Evolutionary conservation across 2,888 invertebrate species (phyloP).

Genomic region (Melanostoma scalare): DNA sequence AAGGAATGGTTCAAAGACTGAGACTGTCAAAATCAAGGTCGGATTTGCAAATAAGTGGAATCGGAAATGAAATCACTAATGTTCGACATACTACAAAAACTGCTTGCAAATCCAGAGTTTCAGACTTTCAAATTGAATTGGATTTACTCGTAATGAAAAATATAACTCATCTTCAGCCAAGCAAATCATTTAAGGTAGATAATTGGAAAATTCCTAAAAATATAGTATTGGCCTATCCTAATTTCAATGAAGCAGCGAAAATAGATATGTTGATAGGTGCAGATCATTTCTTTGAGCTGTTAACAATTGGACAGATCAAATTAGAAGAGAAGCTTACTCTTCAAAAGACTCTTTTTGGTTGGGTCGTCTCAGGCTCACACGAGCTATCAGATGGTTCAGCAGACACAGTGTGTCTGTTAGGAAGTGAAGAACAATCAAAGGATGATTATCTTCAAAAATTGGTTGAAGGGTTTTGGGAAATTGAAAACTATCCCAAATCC

Average conservation of each 20-base stretch:
- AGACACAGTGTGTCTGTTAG: background rate
- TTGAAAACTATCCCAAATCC: constrained; percentile 3
- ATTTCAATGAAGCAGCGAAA: constrained; percentile 53
- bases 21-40: background rate
- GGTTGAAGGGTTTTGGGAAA: constrained; percentile 28
- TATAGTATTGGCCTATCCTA: constrained; percentile 59
- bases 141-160: constrained; percentile 1
- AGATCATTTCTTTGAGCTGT: constrained; percentile 54
- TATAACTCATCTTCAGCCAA: no score
- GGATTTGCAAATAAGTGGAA: background rate
- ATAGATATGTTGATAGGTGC: constrained; percentile 68
- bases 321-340: constrained; percentile 54
- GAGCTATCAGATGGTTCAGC: constrained; percentile 2
- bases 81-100: constrained; percentile 12
- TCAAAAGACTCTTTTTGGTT: constrained; percentile 71
- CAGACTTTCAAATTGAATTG: background rate
- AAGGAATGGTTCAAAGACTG: constrained; percentile 15
- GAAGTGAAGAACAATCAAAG: background rate
- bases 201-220: constrained; percentile 64
- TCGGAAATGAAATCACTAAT: constrained; percentile 14
- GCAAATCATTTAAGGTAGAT: constrained; percentile 27
- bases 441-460: constrained; percentile 7
- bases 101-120: background rate
- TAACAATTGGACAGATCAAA: constrained; percentile 66
- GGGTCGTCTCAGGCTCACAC: constrained; percentile 62